Evolutionary conservation across 2,888 invertebrate species (phyloP).

Genomic region (Pyrrhosoma nymphula): DNA sequence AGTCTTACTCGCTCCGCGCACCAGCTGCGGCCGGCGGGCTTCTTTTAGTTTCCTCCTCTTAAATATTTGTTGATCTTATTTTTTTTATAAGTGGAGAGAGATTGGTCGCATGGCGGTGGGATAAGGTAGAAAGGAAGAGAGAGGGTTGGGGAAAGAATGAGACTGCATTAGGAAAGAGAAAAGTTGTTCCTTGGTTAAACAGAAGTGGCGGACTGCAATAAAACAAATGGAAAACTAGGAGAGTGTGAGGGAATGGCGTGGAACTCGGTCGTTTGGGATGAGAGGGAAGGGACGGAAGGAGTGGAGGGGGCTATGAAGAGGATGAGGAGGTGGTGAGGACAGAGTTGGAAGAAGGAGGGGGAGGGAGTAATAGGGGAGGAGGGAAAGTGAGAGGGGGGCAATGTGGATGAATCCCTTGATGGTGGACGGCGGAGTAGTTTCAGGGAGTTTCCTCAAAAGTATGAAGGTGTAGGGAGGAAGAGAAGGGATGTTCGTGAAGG

Average conservation of each 20-base stretch:
- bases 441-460: background rate
- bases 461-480: background rate
- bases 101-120: background rate
- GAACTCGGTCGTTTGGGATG: conserved; percentile 30
- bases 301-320: background rate
- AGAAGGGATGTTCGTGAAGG: background rate
- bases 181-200: conserved; percentile 60
- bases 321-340: background rate
- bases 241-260: background rate
- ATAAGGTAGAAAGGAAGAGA: background rate
- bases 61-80: background rate
- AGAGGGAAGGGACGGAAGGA: background rate
- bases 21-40: background rate
- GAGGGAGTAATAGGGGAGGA: background rate
- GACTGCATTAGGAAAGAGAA: background rate
- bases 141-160: background rate
- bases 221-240: background rate
- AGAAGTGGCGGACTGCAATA: conserved; percentile 57
- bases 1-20: background rate
- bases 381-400: background rate
- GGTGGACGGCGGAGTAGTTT: background rate
- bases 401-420: no score
- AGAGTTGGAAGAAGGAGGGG: background rate
- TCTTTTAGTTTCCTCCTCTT: background rate
- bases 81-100: background rate